Evolutionary conservation across 2,113 vertebrate species (phyloP).

Genomic region (Nothoprocta pentlandii): DNA sequence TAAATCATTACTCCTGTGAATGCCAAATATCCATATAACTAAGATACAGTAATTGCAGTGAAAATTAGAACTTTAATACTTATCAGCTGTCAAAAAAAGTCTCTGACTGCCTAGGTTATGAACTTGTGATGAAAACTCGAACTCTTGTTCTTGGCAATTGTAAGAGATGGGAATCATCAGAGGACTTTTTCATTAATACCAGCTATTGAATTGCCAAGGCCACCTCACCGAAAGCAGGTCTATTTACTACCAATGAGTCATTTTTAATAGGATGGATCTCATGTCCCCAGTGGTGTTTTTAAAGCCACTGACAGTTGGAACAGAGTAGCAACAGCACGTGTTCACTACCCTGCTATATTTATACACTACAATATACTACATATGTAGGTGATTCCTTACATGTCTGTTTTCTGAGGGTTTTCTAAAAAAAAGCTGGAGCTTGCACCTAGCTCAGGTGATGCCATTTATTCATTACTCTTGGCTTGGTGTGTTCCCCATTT

Average conservation of each 20-base stretch:
- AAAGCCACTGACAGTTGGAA: background rate
- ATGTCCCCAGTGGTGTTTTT: background rate
- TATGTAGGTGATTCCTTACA: background rate
- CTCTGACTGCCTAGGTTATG: background rate
- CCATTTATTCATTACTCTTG: background rate
- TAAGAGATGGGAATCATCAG: background rate
- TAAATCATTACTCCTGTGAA: background rate
- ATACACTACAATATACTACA: too few relatives aligned
- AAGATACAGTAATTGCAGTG: background rate
- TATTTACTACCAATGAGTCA: background rate
- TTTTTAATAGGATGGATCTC: background rate
- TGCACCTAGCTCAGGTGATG: background rate
- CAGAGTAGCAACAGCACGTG: background rate
- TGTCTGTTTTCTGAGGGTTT: background rate
- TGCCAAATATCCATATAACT: background rate
- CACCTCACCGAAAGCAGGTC: background rate
- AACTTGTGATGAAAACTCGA: background rate
- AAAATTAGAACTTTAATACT: constrained; percentile 20
- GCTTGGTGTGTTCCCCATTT: background rate
- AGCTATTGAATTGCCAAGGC: background rate
- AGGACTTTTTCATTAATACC: background rate
- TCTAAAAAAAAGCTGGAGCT: background rate
- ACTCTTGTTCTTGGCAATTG: background rate
- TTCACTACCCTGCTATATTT: too few relatives aligned
- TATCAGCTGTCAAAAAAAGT: background rate